Evolutionary conservation across 2,797 vertebrate genomes (phyloP).

Genomic region (Amphiprion clarkii): DNA sequence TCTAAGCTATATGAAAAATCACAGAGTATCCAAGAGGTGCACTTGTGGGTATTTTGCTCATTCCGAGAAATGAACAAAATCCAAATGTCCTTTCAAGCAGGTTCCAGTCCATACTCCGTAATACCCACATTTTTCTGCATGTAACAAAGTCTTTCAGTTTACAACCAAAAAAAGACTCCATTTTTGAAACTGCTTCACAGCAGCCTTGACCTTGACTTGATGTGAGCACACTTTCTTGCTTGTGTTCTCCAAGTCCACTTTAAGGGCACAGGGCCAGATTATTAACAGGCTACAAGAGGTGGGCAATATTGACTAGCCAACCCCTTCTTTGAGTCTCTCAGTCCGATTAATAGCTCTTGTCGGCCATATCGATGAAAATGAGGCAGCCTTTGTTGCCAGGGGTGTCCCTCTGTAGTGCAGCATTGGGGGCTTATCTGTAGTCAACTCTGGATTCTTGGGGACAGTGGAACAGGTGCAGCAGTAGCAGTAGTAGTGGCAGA

Average conservation of each 20-base stretch:
- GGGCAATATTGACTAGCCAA: constrained; percentile 42
- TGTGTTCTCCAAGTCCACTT: constrained; percentile 11
- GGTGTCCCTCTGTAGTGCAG: constrained; percentile 73
- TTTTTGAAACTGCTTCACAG: constrained; percentile 17
- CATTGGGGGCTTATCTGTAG: constrained; percentile 72
- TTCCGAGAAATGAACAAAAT: constrained; percentile 45
- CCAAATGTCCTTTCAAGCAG: constrained; percentile 44
- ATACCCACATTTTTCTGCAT: constrained; percentile 6
- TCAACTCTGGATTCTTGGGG: constrained; percentile 77
- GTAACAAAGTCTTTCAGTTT: constrained; percentile 34
- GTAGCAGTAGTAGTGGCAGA: constrained; percentile 73
- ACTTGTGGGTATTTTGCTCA: not conserved
- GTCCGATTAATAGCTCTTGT: constrained; percentile 65
- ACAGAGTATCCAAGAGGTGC: constrained; percentile 19
- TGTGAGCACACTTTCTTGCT: constrained; percentile 15
- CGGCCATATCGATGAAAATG: constrained; percentile 66
- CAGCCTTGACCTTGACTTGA: constrained; percentile 25
- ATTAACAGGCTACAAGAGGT: constrained; percentile 26
- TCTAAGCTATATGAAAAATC: not conserved
- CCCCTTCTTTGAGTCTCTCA: constrained; percentile 46
- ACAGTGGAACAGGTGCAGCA: constrained; percentile 78
- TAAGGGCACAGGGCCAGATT: not conserved
- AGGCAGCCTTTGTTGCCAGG: constrained; percentile 66
- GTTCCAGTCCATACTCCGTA: constrained; percentile 46
- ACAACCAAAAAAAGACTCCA: constrained; percentile 3